phyloP scores from a whole-genome alignment of 2,113 vertebrate genomes.

The Entomyzon cyanotis region DNA sequence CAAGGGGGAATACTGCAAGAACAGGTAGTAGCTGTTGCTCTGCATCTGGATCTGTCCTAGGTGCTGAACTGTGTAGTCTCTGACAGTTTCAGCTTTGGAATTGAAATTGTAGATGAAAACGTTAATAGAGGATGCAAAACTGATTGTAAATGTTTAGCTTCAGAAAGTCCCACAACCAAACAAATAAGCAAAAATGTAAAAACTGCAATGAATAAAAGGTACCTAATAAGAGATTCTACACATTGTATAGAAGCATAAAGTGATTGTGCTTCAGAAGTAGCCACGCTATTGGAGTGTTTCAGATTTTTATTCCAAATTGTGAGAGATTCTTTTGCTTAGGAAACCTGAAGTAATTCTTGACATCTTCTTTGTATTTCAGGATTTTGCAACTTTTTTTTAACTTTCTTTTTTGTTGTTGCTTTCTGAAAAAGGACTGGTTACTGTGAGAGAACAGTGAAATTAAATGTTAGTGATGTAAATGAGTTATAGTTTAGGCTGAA shows the following conservation, averaged over 20 bases:
- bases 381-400: fast-evolving
- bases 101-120: neutral
- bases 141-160: neutral
- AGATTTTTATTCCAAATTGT: neutral
- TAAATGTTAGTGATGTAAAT: neutral
- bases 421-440: neutral
- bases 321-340: neutral
- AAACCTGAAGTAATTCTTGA: neutral
- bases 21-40: neutral
- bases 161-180: neutral
- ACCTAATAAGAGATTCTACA: neutral
- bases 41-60: conserved; percentile 33
- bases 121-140: neutral
- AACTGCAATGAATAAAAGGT: neutral
- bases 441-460: neutral
- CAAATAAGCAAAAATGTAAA: neutral
- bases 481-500: neutral
- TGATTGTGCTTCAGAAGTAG: neutral
- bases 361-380: neutral
- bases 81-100: neutral
- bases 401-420: neutral
- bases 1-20: fast-evolving
- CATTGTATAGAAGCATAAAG: neutral
- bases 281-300: neutral
- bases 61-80: neutral